These are phyloP conservation scores for Narcine bancroftii DNA, from an alignment of 2,113 vertebrate species.

Conservation along the genomic window DNA sequence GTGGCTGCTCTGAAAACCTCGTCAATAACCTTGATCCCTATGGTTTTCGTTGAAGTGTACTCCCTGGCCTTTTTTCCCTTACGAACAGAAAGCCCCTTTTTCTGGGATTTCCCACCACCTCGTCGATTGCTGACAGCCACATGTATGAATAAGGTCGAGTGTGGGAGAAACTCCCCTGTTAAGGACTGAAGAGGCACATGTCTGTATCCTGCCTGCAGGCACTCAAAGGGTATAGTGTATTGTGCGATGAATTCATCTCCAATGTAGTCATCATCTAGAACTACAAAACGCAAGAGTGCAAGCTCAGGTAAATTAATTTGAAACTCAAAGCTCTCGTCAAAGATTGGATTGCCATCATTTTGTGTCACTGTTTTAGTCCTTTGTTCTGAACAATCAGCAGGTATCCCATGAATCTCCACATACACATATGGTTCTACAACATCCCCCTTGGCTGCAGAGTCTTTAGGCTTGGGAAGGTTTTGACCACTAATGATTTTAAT, in stretches of 20 bases:
- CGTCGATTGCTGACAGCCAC: slow-evolving; percentile 81
- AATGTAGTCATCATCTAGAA: slow-evolving; percentile 83
- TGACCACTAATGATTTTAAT: slow-evolving; percentile 86
- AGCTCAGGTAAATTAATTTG: slow-evolving; percentile 85
- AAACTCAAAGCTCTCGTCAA: slow-evolving; percentile 86
- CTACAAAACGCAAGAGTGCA: slow-evolving; percentile 75
- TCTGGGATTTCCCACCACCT: slow-evolving; percentile 69
- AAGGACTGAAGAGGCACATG: slow-evolving; percentile 79
- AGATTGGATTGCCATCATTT: slow-evolving; percentile 80
- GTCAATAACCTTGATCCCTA: slow-evolving; percentile 78
- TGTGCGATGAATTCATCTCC: slow-evolving; percentile 88
- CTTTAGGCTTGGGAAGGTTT: slow-evolving; percentile 82
- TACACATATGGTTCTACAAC: slow-evolving; percentile 86
- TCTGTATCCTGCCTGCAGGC: slow-evolving; percentile 79
- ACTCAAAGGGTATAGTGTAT: slow-evolving; percentile 87
- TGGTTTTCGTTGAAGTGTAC: slow-evolving; percentile 78
- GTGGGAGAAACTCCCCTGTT: slow-evolving; percentile 72
- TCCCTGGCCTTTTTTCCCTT: slow-evolving; percentile 74
- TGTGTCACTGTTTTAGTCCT: slow-evolving; percentile 82
- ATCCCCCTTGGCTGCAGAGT: slow-evolving; percentile 81
- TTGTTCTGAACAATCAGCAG: slow-evolving; percentile 60
- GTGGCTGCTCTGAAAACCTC: slow-evolving; percentile 81
- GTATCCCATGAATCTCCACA: slow-evolving; percentile 81
- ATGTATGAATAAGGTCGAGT: slow-evolving; percentile 78
- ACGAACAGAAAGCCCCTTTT: slow-evolving; percentile 72